Conservation (phyloP, 2,113 vertebrate genomes). For the Colius striatus region DNA sequence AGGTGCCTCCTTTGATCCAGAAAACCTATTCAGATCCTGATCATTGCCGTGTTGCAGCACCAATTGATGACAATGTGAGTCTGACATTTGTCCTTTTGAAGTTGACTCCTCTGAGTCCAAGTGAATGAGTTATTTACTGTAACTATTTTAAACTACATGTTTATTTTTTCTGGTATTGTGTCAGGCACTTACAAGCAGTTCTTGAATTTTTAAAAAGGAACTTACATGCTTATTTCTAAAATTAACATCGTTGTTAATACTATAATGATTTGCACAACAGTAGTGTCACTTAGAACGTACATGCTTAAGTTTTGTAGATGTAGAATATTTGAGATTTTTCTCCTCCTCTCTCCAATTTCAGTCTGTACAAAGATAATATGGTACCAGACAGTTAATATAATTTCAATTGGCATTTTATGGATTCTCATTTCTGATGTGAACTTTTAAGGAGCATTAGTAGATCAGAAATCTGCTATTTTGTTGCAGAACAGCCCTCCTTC, state of each 20-base stretch:
- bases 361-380: neutral
- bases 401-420: neutral
- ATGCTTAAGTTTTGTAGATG: neutral
- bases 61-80: conserved; percentile 97
- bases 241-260: neutral
- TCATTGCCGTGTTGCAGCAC: conserved; percentile 94
- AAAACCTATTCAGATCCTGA: conserved; percentile 94
- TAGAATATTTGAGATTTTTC: fast-evolving
- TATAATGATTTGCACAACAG: neutral
- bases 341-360: neutral
- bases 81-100: neutral
- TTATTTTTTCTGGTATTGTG: neutral
- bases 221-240: neutral
- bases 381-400: neutral
- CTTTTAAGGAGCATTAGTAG: neutral
- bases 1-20: conserved; percentile 93
- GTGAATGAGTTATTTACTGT: neutral
- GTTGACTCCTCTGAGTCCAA: neutral
- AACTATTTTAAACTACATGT: neutral
- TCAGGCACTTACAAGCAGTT: neutral
- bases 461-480: neutral
- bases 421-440: neutral
- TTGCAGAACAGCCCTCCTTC: neutral
- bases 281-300: neutral
- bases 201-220: neutral